Evolutionary conservation across 2,888 invertebrate genomes (phyloP).

Genomic region (Drosophila nigricruria): DNA sequence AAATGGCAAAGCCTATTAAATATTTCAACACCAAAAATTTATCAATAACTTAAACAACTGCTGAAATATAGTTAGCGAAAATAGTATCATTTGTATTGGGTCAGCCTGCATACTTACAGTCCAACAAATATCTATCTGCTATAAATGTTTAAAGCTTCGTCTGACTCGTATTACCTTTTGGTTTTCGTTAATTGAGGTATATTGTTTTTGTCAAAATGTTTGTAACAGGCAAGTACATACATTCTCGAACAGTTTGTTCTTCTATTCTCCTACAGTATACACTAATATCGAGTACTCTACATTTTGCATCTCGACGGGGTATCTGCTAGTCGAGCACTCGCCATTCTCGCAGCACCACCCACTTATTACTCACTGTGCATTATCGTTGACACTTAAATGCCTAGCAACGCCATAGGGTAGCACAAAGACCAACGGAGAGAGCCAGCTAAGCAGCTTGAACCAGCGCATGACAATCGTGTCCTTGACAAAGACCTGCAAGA

Average conservation of each 20-base stretch:
- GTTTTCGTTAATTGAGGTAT: too few relatives aligned
- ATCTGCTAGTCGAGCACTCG: neutral
- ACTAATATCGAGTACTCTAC: too few relatives aligned
- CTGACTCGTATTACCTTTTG: too few relatives aligned
- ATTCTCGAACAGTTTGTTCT: too few relatives aligned
- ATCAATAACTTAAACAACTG: neutral
- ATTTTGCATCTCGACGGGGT: too few relatives aligned
- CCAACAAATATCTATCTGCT: too few relatives aligned
- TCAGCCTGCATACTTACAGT: neutral
- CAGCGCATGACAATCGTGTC: conserved; percentile 90
- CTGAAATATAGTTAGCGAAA: neutral
- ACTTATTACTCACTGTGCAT: conserved; percentile 86
- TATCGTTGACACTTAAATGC: conserved; percentile 86
- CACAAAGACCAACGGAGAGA: conserved; percentile 87
- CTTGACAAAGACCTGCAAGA: conserved; percentile 89
- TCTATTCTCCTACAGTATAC: too few relatives aligned
- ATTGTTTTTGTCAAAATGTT: too few relatives aligned
- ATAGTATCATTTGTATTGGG: neutral
- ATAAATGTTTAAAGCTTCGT: too few relatives aligned
- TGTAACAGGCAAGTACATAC: too few relatives aligned
- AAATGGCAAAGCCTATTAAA: neutral
- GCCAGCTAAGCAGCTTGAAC: conserved; percentile 91
- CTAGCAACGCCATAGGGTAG: conserved; percentile 85
- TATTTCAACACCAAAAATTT: too few relatives aligned
- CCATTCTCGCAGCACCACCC: too few relatives aligned